These are phyloP conservation scores for Ceratina japonica DNA, from an alignment of 1,140 invertebrate genomes.

Conservation along the genomic window DNA sequence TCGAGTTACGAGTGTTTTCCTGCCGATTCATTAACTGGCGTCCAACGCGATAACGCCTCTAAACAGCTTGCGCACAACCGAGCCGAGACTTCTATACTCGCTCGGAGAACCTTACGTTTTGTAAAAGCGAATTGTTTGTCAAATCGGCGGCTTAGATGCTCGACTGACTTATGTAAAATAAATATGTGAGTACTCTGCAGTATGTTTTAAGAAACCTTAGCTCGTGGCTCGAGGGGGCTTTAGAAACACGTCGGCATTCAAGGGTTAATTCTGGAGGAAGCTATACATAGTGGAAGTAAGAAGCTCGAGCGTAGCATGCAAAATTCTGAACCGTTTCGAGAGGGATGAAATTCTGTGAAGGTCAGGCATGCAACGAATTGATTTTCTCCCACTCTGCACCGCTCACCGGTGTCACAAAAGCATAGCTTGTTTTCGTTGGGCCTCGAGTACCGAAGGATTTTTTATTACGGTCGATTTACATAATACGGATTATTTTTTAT, in stretches of 20 bases:
- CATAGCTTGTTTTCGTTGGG: conserved; percentile 7
- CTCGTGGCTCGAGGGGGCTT: no score
- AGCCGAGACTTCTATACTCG: neutral
- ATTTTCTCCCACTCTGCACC: conserved; percentile 53
- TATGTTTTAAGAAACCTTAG: no score
- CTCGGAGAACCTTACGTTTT: neutral
- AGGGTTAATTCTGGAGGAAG: no score
- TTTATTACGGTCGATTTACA: conserved; percentile 3
- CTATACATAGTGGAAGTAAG: neutral
- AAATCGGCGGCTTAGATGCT: no score
- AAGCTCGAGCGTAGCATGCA: neutral
- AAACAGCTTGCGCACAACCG: neutral
- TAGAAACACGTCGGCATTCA: no score
- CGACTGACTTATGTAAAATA: no score
- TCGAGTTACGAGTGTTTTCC: neutral
- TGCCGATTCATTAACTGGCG: neutral
- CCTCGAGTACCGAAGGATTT: no score
- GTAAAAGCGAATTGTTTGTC: no score
- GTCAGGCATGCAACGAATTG: conserved; percentile 68
- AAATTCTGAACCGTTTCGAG: conserved; percentile 49
- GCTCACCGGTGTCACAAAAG: conserved; percentile 17
- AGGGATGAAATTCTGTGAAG: conserved; percentile 61
- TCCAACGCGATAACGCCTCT: neutral
- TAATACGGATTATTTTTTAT: neutral
- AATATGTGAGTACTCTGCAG: no score